Evolutionary conservation across 2,797 vertebrate genomes (phyloP).

Genomic region (Silurus aristotelis): DNA sequence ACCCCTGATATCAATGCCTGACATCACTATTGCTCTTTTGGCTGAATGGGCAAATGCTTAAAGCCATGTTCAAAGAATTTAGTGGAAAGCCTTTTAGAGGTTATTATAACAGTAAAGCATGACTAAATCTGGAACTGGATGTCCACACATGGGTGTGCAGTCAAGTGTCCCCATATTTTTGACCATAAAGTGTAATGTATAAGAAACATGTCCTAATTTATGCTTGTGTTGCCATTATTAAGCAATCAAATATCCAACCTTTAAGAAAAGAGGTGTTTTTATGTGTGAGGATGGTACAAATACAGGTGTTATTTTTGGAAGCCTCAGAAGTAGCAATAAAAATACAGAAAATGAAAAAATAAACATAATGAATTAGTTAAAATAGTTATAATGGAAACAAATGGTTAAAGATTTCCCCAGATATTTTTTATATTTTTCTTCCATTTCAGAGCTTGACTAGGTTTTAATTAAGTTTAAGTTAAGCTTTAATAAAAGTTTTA

Average conservation of each 20-base stretch:
- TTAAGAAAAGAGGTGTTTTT: background rate
- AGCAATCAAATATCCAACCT: background rate
- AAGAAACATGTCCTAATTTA: background rate
- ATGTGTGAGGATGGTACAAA: background rate
- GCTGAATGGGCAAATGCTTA: background rate
- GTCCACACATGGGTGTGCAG: background rate
- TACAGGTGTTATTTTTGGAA: background rate
- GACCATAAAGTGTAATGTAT: too few relatives aligned
- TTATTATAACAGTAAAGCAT: background rate
- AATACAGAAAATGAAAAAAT: background rate
- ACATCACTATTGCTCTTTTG: background rate
- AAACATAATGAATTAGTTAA: background rate
- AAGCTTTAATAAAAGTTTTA: constrained; percentile 9
- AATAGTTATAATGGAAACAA: too few relatives aligned
- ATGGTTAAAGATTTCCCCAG: background rate
- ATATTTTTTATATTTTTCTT: background rate
- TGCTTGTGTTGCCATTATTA: background rate
- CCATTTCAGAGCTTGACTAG: background rate
- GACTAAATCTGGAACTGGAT: background rate
- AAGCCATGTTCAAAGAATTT: background rate
- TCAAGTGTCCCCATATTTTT: background rate
- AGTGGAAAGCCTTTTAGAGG: background rate
- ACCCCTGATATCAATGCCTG: background rate
- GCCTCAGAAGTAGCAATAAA: background rate
- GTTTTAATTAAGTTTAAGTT: background rate